These are phyloP conservation scores for Podocnemis expansa DNA, from an alignment of 2,113 vertebrate species.

Conservation along the genomic window DNA sequence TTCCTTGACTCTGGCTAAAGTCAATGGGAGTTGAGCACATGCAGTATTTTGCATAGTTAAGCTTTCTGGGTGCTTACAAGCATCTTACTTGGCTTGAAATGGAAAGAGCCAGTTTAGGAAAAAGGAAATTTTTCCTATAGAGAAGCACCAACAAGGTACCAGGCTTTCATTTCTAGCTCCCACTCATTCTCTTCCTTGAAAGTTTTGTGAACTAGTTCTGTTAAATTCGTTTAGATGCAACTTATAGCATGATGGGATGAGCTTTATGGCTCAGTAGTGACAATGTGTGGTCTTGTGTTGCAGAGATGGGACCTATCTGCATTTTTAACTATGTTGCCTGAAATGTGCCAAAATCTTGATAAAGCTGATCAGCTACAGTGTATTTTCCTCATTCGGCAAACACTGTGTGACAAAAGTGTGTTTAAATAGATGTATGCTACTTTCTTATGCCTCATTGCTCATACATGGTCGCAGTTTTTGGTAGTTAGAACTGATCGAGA, in stretches of 20 bases:
- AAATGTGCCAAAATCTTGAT: neutral
- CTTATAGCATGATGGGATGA: neutral
- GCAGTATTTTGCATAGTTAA: neutral
- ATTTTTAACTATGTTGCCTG: neutral
- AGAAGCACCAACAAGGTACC: neutral
- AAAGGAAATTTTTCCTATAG: neutral
- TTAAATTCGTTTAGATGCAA: neutral
- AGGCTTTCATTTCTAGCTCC: neutral
- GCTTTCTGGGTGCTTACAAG: neutral
- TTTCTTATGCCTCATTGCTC: neutral
- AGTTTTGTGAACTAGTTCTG: neutral
- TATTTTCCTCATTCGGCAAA: neutral
- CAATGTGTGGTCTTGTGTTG: neutral
- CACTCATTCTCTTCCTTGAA: accelerated
- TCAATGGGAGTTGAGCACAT: neutral
- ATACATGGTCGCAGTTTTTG: neutral
- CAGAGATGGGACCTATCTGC: neutral
- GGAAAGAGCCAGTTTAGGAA: neutral
- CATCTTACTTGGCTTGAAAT: neutral
- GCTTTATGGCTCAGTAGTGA: neutral
- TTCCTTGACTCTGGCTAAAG: neutral
- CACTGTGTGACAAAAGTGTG: neutral
- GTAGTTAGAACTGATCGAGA: neutral
- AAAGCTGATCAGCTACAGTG: neutral
- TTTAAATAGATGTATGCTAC: neutral